A percentile compares a stretch with the other conserved stretches of the same genome.
phyloP scores from a whole-genome alignment of 64 coral and sea anemone genomes.

The Pachyseris speciosa region DNA sequence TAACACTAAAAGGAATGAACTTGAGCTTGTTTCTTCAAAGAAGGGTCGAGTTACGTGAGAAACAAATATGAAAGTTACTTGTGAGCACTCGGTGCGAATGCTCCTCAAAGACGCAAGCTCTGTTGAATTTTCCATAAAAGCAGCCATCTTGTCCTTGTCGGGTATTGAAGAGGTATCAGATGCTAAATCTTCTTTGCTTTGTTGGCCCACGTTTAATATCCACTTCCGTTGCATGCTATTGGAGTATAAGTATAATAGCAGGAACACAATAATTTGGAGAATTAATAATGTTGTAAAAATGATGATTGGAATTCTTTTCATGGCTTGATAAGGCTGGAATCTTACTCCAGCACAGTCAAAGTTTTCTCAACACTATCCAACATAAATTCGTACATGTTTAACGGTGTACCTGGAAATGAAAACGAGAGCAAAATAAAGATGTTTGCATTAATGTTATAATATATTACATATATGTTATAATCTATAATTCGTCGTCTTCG shows the following conservation, averaged over 20 bases:
- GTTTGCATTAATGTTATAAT: too few species aligned
- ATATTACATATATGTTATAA: too few species aligned
- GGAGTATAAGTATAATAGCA: neutral
- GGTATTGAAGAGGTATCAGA: too few species aligned
- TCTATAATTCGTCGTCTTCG: too few species aligned
- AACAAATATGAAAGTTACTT: neutral
- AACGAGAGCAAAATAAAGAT: too few species aligned
- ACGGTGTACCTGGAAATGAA: too few species aligned
- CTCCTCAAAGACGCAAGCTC: neutral
- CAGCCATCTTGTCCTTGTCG: neutral
- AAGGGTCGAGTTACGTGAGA: neutral
- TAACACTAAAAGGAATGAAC: neutral
- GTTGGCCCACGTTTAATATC: neutral
- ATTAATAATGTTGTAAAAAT: neutral
- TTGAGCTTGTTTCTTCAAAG: neutral
- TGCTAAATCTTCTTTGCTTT: neutral
- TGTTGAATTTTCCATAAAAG: neutral
- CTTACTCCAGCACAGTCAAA: too few species aligned
- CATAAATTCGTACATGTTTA: too few species aligned
- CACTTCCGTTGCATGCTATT: too few species aligned
- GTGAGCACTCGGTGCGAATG: constrained; percentile 9
- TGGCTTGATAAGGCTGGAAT: too few species aligned
- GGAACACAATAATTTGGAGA: neutral
- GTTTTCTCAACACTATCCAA: too few species aligned
- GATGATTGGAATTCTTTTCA: neutral